Evolutionary conservation across 30 jellyfish, hydroid and myxozoan genomes (phyloP).

Genomic region (Cassiopea andromeda): DNA sequence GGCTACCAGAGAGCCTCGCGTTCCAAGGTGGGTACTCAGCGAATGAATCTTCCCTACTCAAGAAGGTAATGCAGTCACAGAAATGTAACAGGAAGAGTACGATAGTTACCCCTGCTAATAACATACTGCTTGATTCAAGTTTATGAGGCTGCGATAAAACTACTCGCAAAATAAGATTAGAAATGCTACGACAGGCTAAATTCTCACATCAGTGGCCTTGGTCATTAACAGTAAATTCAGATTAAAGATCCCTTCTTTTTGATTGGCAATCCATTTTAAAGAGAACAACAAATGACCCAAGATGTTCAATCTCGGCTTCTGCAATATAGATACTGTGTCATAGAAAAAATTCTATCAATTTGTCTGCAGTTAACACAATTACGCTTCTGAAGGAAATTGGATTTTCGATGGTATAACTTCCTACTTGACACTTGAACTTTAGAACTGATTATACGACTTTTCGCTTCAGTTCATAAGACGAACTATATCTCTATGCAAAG

Average conservation of each 20-base stretch:
- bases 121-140: not conserved
- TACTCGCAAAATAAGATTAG: not conserved
- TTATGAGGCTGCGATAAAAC: not conserved
- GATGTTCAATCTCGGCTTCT: not conserved
- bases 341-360: not conserved
- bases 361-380: not conserved
- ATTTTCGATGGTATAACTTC: not conserved
- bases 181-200: not conserved
- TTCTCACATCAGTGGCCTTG: not conserved
- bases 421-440: not conserved
- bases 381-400: not conserved
- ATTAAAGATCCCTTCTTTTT: not conserved
- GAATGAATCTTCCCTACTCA: conserved; percentile 54
- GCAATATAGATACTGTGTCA: not conserved
- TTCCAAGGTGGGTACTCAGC: conserved; percentile 84
- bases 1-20: conserved; percentile 60
- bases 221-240: not conserved
- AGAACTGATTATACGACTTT: not conserved
- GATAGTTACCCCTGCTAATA: not conserved
- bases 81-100: not conserved
- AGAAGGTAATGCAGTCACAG: conserved; percentile 62
- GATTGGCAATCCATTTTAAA: not conserved
- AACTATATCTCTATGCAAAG: no score
- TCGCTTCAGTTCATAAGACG: no score
- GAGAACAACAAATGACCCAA: not conserved